phyloP scores from a whole-genome alignment of 2,113 vertebrate species.

The Emydura subglobosa region DNA sequence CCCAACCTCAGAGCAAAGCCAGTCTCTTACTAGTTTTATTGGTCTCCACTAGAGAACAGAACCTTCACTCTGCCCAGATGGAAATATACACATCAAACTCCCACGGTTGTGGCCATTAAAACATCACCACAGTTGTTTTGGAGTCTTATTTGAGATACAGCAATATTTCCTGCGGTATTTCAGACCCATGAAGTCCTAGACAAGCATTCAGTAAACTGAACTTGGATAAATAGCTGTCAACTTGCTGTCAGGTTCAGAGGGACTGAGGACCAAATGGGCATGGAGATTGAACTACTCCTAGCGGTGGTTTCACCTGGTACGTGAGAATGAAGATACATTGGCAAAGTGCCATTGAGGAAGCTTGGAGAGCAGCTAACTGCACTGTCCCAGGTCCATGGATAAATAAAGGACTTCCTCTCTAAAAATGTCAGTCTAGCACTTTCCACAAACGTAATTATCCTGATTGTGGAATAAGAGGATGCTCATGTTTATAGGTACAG shows the following conservation, averaged over 20 bases:
- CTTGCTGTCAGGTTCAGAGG: background rate
- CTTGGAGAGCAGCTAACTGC: background rate
- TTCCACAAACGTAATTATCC: background rate
- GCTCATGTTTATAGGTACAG: background rate
- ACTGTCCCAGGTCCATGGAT: background rate
- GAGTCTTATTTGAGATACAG: background rate
- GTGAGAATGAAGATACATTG: background rate
- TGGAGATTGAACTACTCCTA: background rate
- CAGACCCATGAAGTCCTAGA: background rate
- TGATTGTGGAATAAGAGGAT: background rate
- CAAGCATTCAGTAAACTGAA: background rate
- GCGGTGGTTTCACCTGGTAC: background rate
- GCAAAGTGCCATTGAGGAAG: background rate
- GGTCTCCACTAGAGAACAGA: accelerated
- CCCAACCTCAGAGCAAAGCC: background rate
- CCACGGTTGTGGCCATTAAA: background rate
- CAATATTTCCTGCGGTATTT: background rate
- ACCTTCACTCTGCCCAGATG: background rate
- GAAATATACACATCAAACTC: background rate
- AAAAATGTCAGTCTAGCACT: background rate
- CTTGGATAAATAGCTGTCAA: background rate
- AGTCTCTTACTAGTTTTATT: background rate
- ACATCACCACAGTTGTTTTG: background rate
- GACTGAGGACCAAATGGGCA: background rate
- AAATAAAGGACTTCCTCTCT: background rate